Percentiles rank a stretch among this genome's conserved stretches.
These are phyloP conservation scores for Lophura nycthemera DNA, from an alignment of 2,113 vertebrate genomes.

Conservation along the genomic window DNA sequence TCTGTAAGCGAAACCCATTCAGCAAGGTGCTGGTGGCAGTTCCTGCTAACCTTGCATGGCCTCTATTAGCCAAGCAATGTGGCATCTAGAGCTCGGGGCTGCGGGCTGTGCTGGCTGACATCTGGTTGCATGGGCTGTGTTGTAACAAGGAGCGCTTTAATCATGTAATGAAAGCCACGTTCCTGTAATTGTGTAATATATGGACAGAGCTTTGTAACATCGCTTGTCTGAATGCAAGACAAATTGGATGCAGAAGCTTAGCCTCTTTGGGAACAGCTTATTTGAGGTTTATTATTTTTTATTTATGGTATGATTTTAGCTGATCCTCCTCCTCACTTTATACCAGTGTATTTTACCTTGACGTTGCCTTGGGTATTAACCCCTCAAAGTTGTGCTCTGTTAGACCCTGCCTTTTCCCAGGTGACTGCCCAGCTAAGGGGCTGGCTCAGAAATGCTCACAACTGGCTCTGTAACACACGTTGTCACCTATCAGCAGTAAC, in stretches of 20 bases:
- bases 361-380: background rate
- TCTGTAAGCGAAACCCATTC: background rate
- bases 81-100: background rate
- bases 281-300: conserved; percentile 31
- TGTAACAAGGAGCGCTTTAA: conserved; percentile 43
- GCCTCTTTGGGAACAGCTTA: conserved; percentile 6
- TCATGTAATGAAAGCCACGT: conserved; percentile 62
- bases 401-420: background rate
- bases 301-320: conserved; percentile 2
- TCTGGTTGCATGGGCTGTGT: conserved; percentile 21
- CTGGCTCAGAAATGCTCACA: background rate
- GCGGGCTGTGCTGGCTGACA: background rate
- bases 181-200: conserved; percentile 17
- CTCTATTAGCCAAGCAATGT: background rate
- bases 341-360: background rate
- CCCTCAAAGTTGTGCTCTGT: background rate
- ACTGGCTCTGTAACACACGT: background rate
- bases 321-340: conserved; percentile 8
- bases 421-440: background rate
- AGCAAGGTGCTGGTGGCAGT: background rate
- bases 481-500: background rate
- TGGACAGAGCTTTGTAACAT: conserved; percentile 42
- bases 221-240: conserved; percentile 44
- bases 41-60: background rate
- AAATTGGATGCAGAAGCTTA: conserved; percentile 51